Evolutionary conservation across 2,888 invertebrate species (phyloP), one percentile per base, ranked within the genome.

Genomic region (Arrhopalites spinosus): DNA sequence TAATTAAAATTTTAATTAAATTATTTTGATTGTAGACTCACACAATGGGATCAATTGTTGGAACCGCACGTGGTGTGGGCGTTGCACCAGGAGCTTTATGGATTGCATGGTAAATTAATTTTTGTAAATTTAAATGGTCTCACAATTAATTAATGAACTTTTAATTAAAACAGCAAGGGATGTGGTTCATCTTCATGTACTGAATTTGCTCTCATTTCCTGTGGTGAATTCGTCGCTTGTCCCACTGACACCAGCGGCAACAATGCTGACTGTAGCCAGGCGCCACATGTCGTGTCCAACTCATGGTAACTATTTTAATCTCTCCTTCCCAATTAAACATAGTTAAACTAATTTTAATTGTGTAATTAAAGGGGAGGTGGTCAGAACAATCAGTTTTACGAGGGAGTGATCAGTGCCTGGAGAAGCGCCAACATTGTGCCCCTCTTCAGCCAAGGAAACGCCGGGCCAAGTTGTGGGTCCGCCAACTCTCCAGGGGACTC

Each of bases 321-420:
- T 36, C 11, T 36, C 36, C 36, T 36, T 36, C 36, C 36, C 36
- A 36, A 7, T 36, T n/a, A n/a, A n/a, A n/a, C n/a, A n/a, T n/a
- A n/a, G n/a, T n/a, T n/a, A n/a, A 36, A 36, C 36, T 36, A 36
- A 36, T 36, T 36, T 3, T 11, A 36, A 36, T 36, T 71, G n/a
- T 64, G 59, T 53, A 77, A 74, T 47, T 50, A 43, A 27, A 74
- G 74, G 74, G 77, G 77, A 43, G 73, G 73, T 64, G 74, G 71
- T 36, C 70, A 66, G 50, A 61, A 61, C 53, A 50, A 63, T 15
- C 13, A 29, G 15, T 69, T 47, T 17, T 73, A 74, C 61, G 53
- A 73, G 20, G 67, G 50, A 1, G 36, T 74, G 43, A 53, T 74
- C 7, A 29, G 66, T 25, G 66, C 56, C 23, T 77, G 77, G 77